These are phyloP conservation scores for Sympetrum striolatum DNA, from an alignment of 2,888 invertebrate species.

Conservation along the genomic window DNA sequence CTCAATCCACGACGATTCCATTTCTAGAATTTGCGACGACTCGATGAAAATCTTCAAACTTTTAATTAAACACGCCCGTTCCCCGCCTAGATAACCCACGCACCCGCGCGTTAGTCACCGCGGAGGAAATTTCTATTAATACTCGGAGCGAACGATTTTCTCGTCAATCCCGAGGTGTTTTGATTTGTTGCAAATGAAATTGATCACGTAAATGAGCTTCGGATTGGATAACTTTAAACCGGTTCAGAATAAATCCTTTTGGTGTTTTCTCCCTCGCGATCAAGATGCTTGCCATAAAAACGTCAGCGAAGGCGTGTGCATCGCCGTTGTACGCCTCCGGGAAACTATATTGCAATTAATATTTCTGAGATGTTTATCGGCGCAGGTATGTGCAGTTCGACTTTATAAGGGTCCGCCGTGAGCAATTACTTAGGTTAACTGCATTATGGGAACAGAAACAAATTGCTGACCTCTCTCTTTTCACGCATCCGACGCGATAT, in stretches of 20 bases:
- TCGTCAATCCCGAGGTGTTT: conserved; percentile 6
- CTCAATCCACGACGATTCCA: neutral
- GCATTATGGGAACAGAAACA: neutral
- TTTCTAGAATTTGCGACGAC: neutral
- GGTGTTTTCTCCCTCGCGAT: conserved; percentile 12
- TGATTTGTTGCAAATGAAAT: conserved; percentile 23
- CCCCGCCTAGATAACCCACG: neutral
- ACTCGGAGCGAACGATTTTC: neutral
- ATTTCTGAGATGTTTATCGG: conserved; percentile 24
- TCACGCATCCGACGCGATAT: neutral
- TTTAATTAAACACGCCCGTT: neutral
- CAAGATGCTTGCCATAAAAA: conserved; percentile 26
- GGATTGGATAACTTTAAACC: conserved; percentile 17
- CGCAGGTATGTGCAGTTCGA: neutral
- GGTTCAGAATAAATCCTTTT: conserved; percentile 29
- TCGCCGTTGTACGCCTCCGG: conserved; percentile 7
- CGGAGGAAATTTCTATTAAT: neutral
- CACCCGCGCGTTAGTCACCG: neutral
- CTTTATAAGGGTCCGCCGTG: neutral
- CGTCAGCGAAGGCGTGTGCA: conserved; percentile 15
- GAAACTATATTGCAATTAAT: conserved; percentile 38
- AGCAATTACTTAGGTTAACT: conserved; percentile 12
- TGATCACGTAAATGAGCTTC: conserved; percentile 26
- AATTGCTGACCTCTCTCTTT: conserved; percentile 1
- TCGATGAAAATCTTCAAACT: neutral